Base-by-base conservation (phyloP, 2,888 invertebrate species). In the Pharmacophagus antenor region DNA sequence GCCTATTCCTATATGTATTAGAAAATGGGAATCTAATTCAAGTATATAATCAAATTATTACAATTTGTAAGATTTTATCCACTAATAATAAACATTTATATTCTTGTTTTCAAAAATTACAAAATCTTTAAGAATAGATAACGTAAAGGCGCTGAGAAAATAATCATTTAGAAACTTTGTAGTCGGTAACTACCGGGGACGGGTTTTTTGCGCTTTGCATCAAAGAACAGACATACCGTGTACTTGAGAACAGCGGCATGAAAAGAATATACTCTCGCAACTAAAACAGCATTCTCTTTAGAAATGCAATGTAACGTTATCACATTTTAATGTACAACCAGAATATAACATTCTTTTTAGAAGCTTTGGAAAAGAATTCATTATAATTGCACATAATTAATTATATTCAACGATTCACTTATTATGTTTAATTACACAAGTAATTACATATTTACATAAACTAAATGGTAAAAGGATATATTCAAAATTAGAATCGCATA, bases 61-160 rank as follows among this genome's bases (percentile, higher is more conserved):
- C n/a, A n/a, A n/a, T n/a, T n/a, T n/a, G n/a, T n/a, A n/a, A n/a
- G n/a, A n/a, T 10, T 27, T 27, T 27, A 27, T 27, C 27, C 27
- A 10, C 27, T 7, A 27, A 27, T 27, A 5, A 27, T 7, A 27
- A 27, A 5, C 5, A 27, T 27, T 27, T 27, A 27, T 27, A 27
- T 7, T 27, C 5, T 27, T 27, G 5, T 17, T 41, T 12, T 41
- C 7, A 8, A 4, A 15, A 42, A n/a, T 44, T 1, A 18, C 2
- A 44, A 37, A 44, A 44, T 44, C 42, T 5, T 44, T 44, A n/a
- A 18, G 10, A 44, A 44, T 20, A 1, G 5, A 7, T 18, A 44
- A n/a, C 18, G 42, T 37, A n/a, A 41, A 44, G 42, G n/a, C 37
- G 7, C 37, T 44, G 42, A 18, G 42, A 18, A 44, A 44, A 44